Evolutionary conservation across 2,797 vertebrate genomes (phyloP).

Genomic region (Odontamblyopus rebecca): DNA sequence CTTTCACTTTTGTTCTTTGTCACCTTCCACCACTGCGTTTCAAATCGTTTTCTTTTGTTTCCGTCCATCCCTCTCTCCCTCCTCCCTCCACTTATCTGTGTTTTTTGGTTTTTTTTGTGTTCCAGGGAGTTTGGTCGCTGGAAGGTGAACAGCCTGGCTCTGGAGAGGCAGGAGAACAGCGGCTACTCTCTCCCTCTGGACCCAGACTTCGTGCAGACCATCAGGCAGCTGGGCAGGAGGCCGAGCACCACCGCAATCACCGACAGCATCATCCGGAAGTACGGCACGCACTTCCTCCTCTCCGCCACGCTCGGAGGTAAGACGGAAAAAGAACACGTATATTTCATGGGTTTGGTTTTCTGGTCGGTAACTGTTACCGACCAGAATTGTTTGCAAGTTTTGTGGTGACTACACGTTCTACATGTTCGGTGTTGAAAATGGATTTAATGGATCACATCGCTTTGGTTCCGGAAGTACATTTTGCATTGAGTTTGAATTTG

Average conservation of each 20-base stretch:
- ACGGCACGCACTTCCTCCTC: conserved; percentile 96
- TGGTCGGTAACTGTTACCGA: no score
- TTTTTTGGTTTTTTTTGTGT: conserved; percentile 40
- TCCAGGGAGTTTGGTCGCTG: conserved; percentile 97
- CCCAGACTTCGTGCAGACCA: conserved; percentile 95
- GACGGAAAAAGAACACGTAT: no score
- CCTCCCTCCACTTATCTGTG: conserved; percentile 14
- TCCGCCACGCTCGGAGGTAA: conserved; percentile 96
- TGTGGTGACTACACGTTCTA: no score
- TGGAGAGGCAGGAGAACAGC: conserved; percentile 93
- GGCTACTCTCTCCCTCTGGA: conserved; percentile 92
- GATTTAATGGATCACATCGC: no score
- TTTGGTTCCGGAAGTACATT: no score
- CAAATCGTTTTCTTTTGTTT: no score
- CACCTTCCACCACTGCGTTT: no score
- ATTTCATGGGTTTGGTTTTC: no score
- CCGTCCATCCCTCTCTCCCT: conserved; percentile 7
- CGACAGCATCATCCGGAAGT: conserved; percentile 96
- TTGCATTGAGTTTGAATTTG: no score
- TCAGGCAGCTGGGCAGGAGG: conserved; percentile 91
- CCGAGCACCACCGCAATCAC: conserved; percentile 90
- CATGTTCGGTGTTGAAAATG: no score
- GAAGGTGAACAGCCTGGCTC: conserved; percentile 97
- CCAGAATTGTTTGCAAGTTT: neutral
- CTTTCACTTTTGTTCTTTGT: no score